Percentiles rank a stretch among this genome's conserved stretches.
phyloP scores from a whole-genome alignment of 2,888 invertebrate genomes.

The Philereme vetulata region DNA sequence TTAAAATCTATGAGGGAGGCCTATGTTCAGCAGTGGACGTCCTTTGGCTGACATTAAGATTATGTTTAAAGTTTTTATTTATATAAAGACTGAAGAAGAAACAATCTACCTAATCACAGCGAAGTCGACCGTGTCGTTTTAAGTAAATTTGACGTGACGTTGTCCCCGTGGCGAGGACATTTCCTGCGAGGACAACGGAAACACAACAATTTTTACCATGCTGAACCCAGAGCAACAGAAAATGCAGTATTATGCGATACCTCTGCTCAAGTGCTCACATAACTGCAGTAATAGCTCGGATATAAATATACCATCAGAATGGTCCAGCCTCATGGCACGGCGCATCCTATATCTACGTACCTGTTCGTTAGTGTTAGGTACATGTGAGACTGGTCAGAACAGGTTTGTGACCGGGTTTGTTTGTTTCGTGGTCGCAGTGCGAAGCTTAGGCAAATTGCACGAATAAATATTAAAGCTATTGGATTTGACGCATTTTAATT shows the following conservation, averaged over 20 bases:
- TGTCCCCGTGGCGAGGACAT: too few species aligned
- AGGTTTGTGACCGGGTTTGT: conserved; percentile 28
- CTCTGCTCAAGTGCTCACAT: not conserved
- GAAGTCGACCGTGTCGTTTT: too few species aligned
- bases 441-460: conserved; percentile 17
- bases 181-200: too few species aligned
- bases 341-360: conserved; percentile 3
- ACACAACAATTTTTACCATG: too few species aligned
- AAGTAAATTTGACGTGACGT: too few species aligned
- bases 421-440: conserved; percentile 18
- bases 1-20: too few species aligned
- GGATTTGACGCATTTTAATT: conserved; percentile 11
- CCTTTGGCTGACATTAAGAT: too few species aligned
- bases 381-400: conserved; percentile 15
- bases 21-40: too few species aligned
- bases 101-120: too few species aligned
- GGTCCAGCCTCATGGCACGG: not conserved
- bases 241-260: not conserved
- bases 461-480: conserved; percentile 18
- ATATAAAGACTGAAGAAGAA: too few species aligned
- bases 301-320: conserved; percentile 4
- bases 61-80: too few species aligned
- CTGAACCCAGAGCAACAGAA: not conserved
- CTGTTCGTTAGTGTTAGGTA: not conserved
- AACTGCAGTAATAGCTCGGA: not conserved